A percentile compares a stretch with the other conserved stretches of the same genome.
These are phyloP conservation scores for Drosophila nr. fundita DNA, from an alignment of 2,888 invertebrate genomes.

Conservation along the genomic window DNA sequence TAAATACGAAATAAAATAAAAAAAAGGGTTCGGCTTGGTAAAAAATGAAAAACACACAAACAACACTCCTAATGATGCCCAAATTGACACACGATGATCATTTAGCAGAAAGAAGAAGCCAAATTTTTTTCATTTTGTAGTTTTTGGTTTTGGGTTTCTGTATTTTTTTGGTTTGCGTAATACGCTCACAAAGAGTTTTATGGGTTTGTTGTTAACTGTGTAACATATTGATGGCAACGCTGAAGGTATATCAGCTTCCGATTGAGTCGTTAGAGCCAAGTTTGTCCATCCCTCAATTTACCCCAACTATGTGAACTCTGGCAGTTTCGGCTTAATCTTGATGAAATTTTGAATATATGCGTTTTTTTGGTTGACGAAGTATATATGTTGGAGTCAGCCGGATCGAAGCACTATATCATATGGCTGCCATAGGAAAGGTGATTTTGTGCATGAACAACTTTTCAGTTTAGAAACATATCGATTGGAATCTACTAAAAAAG, in stretches of 20 bases:
- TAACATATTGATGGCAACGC: not conserved
- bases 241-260: not conserved
- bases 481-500: not conserved
- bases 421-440: not conserved
- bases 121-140: constrained; percentile 22
- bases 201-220: not conserved
- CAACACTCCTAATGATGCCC: constrained; percentile 77
- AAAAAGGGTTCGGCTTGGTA: constrained; percentile 70
- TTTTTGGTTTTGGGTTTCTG: constrained; percentile 27
- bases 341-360: not conserved
- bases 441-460: not conserved
- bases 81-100: constrained; percentile 79
- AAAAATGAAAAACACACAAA: constrained; percentile 21
- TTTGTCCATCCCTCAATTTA: not conserved
- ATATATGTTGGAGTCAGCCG: not conserved
- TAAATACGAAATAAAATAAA: constrained; percentile 13
- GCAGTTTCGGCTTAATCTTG: not conserved
- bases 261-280: not conserved
- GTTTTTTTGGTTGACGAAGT: not conserved
- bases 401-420: not conserved
- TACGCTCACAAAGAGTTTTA: not conserved
- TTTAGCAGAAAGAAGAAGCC: constrained; percentile 72
- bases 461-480: not conserved
- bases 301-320: not conserved
- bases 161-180: constrained; percentile 29